Conservation (phyloP, 2,113 vertebrate genomes). For the Heteronetta atricapilla region DNA sequence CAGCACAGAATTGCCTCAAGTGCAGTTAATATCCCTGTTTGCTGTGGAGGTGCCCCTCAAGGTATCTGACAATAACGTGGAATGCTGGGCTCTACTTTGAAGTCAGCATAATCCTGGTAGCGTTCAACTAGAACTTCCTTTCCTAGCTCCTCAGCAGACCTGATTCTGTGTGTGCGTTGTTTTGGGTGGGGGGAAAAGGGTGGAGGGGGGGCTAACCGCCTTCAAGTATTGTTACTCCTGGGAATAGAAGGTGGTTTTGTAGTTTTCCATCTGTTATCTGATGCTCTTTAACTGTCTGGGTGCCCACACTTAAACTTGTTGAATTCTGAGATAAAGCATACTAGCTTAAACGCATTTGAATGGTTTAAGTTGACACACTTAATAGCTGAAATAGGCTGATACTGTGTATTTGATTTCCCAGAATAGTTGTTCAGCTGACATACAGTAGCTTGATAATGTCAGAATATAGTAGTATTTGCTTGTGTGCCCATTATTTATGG, state of each 20-base stretch:
- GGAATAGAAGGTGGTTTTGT: neutral
- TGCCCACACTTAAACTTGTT: neutral
- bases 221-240: neutral
- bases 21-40: neutral
- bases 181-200: neutral
- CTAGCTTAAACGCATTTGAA: neutral
- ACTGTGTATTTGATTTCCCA: neutral
- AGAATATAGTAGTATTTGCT: neutral
- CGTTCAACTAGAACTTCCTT: neutral
- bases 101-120: neutral
- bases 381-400: neutral
- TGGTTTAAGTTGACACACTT: neutral
- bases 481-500: neutral
- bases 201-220: neutral
- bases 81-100: neutral
- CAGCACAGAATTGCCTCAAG: neutral
- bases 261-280: neutral
- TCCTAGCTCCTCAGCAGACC: neutral
- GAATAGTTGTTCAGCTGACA: neutral
- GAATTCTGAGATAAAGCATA: neutral
- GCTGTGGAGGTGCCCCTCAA: neutral
- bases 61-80: neutral
- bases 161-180: neutral
- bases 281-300: neutral
- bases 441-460: neutral